A percentile compares a stretch with the other conserved stretches of the same genome.
Conservation (phyloP, 2,113 vertebrate species). For the Scomber japonicus region DNA sequence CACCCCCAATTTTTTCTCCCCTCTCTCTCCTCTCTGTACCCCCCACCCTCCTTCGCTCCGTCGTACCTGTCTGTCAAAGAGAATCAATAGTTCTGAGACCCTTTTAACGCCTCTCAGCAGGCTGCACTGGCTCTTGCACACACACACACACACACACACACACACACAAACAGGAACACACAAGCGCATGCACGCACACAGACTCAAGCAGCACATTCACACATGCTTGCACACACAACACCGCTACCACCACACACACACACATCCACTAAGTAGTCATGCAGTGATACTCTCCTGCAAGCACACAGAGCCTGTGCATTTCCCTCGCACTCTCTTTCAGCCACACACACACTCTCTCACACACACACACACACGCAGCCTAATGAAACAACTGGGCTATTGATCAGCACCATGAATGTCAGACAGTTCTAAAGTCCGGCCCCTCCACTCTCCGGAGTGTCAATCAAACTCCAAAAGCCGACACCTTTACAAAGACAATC, state of each 20-base stretch:
- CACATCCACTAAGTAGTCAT: constrained; percentile 65
- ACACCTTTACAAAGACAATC: constrained; percentile 67
- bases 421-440: constrained; percentile 64
- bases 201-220: background rate
- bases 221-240: constrained; percentile 40
- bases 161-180: background rate
- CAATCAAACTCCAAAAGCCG: constrained; percentile 65
- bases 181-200: background rate
- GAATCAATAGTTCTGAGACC: constrained; percentile 74
- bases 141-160: background rate
- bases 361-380: constrained; percentile 21
- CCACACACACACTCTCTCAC: background rate
- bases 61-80: constrained; percentile 67
- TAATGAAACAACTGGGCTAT: constrained; percentile 77
- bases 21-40: background rate
- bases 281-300: constrained; percentile 62
- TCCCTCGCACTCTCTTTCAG: constrained; percentile 8
- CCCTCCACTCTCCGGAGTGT: constrained; percentile 29
- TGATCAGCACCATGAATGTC: constrained; percentile 72
- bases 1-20: constrained; percentile 3
- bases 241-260: constrained; percentile 17
- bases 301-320: constrained; percentile 52
- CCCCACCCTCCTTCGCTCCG: background rate
- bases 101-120: constrained; percentile 61
- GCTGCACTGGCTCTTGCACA: constrained; percentile 30